Evolutionary conservation across 2,888 invertebrate species (phyloP).

Genomic region (Tribolium freemani): DNA sequence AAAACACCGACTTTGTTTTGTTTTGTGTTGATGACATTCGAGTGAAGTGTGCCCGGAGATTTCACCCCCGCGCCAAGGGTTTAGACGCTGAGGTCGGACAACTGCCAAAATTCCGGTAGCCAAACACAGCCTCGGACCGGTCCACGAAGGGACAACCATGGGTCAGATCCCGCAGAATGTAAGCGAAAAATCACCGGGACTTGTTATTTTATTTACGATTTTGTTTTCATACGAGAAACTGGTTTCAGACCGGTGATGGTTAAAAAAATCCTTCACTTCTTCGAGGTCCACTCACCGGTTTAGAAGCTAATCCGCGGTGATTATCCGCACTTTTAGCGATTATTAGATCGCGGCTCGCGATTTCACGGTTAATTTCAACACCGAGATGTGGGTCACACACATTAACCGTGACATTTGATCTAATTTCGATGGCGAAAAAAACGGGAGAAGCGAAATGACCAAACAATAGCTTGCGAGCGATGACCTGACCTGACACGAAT

Average conservation of each 20-base stretch:
- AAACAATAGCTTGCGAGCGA: conserved; percentile 20
- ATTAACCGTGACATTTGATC: conserved; percentile 27
- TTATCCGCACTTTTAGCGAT: conserved; percentile 9
- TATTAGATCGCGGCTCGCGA: conserved; percentile 2
- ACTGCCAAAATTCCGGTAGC: conserved; percentile 68
- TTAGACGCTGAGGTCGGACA: conserved; percentile 5
- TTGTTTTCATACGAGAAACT: conserved; percentile 25
- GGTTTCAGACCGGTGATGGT: conserved; percentile 13
- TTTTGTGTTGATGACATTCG: conserved; percentile 27
- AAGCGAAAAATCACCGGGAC: conserved; percentile 53
- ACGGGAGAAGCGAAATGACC: not conserved
- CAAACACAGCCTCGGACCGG: conserved; percentile 64
- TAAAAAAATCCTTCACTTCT: conserved; percentile 13
- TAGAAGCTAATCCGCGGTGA: conserved; percentile 1
- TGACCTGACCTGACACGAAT: conserved; percentile 32
- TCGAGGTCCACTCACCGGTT: conserved; percentile 3
- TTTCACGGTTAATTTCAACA: conserved; percentile 25
- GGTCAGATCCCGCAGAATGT: conserved; percentile 68
- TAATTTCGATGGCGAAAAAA: conserved; percentile 19
- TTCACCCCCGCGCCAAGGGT: conserved; percentile 14
- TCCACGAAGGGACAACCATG: conserved; percentile 67
- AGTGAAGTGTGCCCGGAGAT: conserved; percentile 9
- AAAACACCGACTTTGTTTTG: conserved; percentile 5
- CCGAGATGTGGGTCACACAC: conserved; percentile 18
- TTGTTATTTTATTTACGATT: conserved; percentile 11